Evolutionary conservation across 2,113 vertebrate species (phyloP).

Genomic region (Hemicordylus capensis): DNA sequence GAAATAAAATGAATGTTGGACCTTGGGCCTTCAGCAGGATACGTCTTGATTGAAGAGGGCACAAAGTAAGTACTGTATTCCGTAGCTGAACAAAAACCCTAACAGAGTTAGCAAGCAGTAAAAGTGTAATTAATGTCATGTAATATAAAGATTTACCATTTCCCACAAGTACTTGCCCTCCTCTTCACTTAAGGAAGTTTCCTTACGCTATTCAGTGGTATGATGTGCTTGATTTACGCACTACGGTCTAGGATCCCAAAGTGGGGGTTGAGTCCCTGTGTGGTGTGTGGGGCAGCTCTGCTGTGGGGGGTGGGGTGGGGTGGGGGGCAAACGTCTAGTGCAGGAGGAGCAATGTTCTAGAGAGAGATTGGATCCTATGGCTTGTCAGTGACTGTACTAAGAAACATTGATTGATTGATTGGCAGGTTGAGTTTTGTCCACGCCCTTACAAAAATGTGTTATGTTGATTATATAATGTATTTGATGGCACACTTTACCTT

Average conservation of each 20-base stretch:
- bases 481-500: too few species aligned
- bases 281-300: background rate
- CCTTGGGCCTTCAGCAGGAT: conserved; percentile 35
- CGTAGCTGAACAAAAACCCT: conserved; percentile 11
- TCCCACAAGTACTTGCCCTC: conserved; percentile 51
- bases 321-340: background rate
- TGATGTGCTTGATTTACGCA: background rate
- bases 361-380: too few species aligned
- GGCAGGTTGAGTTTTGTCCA: too few species aligned
- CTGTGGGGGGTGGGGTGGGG: too few species aligned
- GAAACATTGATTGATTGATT: too few species aligned
- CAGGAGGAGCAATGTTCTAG: background rate
- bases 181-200: conserved; percentile 41
- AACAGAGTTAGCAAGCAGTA: conserved; percentile 52
- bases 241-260: background rate
- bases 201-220: background rate
- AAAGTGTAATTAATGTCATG: conserved; percentile 61
- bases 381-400: too few species aligned
- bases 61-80: conserved; percentile 43
- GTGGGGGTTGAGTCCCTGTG: too few species aligned
- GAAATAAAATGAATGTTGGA: conserved; percentile 17
- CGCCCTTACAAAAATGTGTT: too few species aligned
- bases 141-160: conserved; percentile 60
- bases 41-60: conserved; percentile 38
- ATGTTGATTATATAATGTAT: too few species aligned